Evolutionary conservation across 1,140 invertebrate genomes (phyloP).

Genomic region (Pseudachorutes palmiensis): DNA sequence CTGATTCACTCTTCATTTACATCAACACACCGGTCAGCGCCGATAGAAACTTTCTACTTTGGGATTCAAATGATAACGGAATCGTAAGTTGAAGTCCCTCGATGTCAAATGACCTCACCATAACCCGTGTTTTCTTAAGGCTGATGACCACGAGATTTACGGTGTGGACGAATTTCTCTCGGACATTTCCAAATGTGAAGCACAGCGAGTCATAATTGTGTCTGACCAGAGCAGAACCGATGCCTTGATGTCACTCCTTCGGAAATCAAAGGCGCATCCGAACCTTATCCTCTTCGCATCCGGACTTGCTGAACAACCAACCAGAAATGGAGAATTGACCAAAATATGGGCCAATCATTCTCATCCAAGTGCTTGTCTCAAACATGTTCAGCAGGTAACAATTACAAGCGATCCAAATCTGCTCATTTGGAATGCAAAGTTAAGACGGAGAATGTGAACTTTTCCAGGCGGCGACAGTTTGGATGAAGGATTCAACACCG

Average conservation of each 20-base stretch:
- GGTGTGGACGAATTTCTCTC: slow-evolving; percentile 45
- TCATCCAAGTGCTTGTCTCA: slow-evolving; percentile 42
- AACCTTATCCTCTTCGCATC: slow-evolving; percentile 44
- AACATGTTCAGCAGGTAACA: slow-evolving; percentile 44
- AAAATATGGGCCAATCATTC: slow-evolving; percentile 43
- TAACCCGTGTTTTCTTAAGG: slow-evolving; percentile 39
- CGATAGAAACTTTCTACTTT: slow-evolving; percentile 48
- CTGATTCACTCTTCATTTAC: slow-evolving; percentile 49
- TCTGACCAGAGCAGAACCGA: slow-evolving; percentile 49
- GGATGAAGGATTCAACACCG: slow-evolving; percentile 42
- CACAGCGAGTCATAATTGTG: slow-evolving; percentile 46
- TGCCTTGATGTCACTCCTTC: slow-evolving; percentile 43
- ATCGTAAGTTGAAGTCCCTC: slow-evolving; percentile 42
- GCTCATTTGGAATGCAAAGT: neutral
- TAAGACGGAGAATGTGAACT: slow-evolving; percentile 9
- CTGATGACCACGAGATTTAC: slow-evolving; percentile 46
- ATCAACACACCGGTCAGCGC: slow-evolving; percentile 47
- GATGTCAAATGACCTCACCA: neutral
- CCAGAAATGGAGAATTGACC: slow-evolving; percentile 45
- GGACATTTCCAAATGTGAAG: slow-evolving; percentile 46
- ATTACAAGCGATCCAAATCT: neutral
- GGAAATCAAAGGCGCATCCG: slow-evolving; percentile 40
- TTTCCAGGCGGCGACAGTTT: slow-evolving; percentile 40
- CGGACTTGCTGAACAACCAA: slow-evolving; percentile 42
- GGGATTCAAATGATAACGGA: slow-evolving; percentile 50